Percentiles rank a stretch among this genome's conserved stretches.
Conservation (phyloP, 2,888 invertebrate genomes). For the Tiliacea aurago region DNA sequence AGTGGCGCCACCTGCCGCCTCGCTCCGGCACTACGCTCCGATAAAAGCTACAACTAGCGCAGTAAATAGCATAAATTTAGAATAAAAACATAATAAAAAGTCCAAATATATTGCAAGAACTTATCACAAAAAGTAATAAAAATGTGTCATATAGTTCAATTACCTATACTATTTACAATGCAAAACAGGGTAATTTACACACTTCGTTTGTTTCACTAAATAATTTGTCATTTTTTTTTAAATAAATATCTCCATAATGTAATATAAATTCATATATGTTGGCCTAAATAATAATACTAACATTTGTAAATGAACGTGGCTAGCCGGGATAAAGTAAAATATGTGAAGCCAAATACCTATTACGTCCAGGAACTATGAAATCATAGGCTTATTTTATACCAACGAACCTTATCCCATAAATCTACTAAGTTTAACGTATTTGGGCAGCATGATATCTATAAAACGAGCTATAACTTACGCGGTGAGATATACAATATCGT, state of each 20-base stretch:
- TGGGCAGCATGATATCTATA: slow-evolving; percentile 81
- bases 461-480: slow-evolving; percentile 83
- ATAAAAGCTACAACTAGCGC: slow-evolving; percentile 77
- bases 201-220: slow-evolving; percentile 83
- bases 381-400: slow-evolving; percentile 66
- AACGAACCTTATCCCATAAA: slow-evolving; percentile 75
- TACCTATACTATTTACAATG: slow-evolving; percentile 89
- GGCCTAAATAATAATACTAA: slow-evolving; percentile 87
- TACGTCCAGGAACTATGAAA: slow-evolving; percentile 68
- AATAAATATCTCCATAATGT: slow-evolving; percentile 85
- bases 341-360: slow-evolving; percentile 64
- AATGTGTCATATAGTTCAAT: slow-evolving; percentile 79
- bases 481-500: slow-evolving; percentile 82
- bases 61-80: slow-evolving; percentile 75
- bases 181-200: slow-evolving; percentile 86
- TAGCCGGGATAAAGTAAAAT: slow-evolving; percentile 68
- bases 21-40: slow-evolving; percentile 38
- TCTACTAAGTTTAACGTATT: slow-evolving; percentile 76
- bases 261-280: slow-evolving; percentile 87
- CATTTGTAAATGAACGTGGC: slow-evolving; percentile 72
- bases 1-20: slow-evolving; percentile 37
- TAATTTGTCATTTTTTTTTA: slow-evolving; percentile 88
- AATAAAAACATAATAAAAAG: slow-evolving; percentile 66
- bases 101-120: slow-evolving; percentile 84
- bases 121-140: slow-evolving; percentile 83